phyloP scores from a whole-genome alignment of 1,140 invertebrate species.

The Sinella curviseta region DNA sequence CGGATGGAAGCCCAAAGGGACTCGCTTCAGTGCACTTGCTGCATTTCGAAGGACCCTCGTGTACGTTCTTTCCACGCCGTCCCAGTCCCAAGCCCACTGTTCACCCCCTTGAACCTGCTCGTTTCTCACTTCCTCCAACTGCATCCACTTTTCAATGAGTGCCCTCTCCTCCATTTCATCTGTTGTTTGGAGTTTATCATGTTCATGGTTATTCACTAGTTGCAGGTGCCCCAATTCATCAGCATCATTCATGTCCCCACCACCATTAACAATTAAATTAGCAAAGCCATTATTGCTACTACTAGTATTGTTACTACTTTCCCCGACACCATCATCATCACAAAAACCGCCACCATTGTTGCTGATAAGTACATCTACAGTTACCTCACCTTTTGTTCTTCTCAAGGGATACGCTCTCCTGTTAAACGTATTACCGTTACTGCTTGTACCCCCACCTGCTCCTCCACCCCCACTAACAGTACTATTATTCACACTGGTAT shows the following conservation, averaged over 20 bases:
- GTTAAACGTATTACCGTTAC: neutral
- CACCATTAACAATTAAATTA: neutral
- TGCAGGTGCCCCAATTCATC: neutral
- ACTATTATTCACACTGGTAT: conserved; percentile 9
- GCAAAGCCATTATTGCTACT: neutral
- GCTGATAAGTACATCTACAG: neutral
- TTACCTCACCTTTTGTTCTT: conserved; percentile 20
- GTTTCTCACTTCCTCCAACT: conserved; percentile 44
- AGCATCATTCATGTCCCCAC: neutral
- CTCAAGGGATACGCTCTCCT: conserved; percentile 9
- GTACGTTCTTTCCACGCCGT: conserved; percentile 35
- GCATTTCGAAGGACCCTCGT: neutral
- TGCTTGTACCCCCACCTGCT: neutral
- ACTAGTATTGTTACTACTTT: neutral
- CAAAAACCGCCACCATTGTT: neutral
- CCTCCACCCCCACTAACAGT: neutral
- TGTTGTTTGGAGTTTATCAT: neutral
- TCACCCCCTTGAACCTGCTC: conserved; percentile 43
- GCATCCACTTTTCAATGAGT: conserved; percentile 50
- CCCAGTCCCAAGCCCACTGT: conserved; percentile 49
- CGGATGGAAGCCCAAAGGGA: neutral
- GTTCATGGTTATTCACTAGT: neutral
- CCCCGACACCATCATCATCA: neutral
- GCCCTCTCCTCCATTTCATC: conserved; percentile 39
- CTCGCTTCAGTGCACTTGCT: neutral